phyloP scores from a whole-genome alignment of 2,113 vertebrate species.

The Sander lucioperca region DNA sequence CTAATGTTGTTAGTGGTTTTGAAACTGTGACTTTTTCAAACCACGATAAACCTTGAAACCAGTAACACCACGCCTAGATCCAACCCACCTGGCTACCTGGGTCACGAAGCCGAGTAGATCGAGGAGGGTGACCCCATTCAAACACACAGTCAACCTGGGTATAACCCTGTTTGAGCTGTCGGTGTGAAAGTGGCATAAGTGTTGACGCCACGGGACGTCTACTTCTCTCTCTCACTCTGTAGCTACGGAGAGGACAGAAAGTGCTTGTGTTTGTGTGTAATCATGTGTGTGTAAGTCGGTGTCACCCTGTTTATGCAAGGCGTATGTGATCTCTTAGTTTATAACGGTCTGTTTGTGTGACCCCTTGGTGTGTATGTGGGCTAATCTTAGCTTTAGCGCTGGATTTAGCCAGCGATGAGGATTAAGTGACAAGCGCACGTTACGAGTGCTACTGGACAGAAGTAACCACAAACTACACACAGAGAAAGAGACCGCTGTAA shows the following conservation, averaged over 20 bases:
- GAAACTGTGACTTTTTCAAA: too few relatives aligned
- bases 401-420: slow-evolving; percentile 54
- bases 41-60: too few relatives aligned
- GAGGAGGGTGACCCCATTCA: too few relatives aligned
- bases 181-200: neutral
- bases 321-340: slow-evolving; percentile 49
- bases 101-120: too few relatives aligned
- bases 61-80: too few relatives aligned
- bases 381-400: slow-evolving; percentile 82
- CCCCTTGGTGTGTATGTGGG: slow-evolving; percentile 70
- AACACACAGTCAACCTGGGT: too few relatives aligned
- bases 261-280: neutral
- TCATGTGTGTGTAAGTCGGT: slow-evolving; percentile 38
- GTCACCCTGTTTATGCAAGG: slow-evolving; percentile 44
- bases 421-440: slow-evolving; percentile 77
- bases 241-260: neutral
- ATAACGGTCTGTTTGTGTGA: slow-evolving; percentile 18
- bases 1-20: too few relatives aligned
- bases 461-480: slow-evolving; percentile 3
- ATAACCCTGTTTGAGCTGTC: too few relatives aligned
- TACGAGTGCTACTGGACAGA: slow-evolving; percentile 45
- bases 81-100: too few relatives aligned
- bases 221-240: neutral
- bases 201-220: neutral
- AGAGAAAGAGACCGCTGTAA: neutral